phyloP scores from a whole-genome alignment of 2,797 vertebrate species.

The Xyrichtys novacula region DNA sequence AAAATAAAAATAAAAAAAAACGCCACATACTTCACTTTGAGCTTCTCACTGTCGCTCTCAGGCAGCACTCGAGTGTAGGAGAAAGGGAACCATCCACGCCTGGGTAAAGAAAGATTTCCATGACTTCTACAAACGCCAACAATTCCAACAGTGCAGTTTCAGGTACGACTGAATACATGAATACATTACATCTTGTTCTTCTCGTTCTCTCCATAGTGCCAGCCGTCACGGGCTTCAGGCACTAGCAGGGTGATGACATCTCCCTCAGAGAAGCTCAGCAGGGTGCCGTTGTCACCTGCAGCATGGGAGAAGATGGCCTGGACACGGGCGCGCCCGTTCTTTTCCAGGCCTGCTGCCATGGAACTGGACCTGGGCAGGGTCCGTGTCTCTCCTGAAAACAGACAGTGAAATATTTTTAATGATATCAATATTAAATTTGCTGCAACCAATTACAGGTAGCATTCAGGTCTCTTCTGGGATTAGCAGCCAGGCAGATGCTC shows the following conservation, averaged over 20 bases:
- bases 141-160: neutral
- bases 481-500: neutral
- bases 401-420: neutral
- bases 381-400: constrained; percentile 91
- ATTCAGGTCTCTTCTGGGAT: neutral
- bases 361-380: constrained; percentile 97
- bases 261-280: constrained; percentile 97
- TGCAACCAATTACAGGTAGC: neutral
- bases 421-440: neutral
- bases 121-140: neutral
- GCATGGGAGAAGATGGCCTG: constrained; percentile 98
- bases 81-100: constrained; percentile 99
- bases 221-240: constrained; percentile 96
- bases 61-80: constrained; percentile 97
- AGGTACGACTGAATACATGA: neutral
- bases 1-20: too few relatives aligned
- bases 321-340: constrained; percentile 93
- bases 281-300: constrained; percentile 94
- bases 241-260: constrained; percentile 98
- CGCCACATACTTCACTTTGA: constrained; percentile 91
- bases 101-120: constrained; percentile 62
- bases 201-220: constrained; percentile 99
- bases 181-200: constrained; percentile 94
- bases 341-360: constrained; percentile 97
- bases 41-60: constrained; percentile 87